A percentile compares a stretch with the other conserved stretches of the same genome.
Evolutionary conservation across 2,888 invertebrate genomes (phyloP).

Genomic region (Lissocephala sabroskyi): DNA sequence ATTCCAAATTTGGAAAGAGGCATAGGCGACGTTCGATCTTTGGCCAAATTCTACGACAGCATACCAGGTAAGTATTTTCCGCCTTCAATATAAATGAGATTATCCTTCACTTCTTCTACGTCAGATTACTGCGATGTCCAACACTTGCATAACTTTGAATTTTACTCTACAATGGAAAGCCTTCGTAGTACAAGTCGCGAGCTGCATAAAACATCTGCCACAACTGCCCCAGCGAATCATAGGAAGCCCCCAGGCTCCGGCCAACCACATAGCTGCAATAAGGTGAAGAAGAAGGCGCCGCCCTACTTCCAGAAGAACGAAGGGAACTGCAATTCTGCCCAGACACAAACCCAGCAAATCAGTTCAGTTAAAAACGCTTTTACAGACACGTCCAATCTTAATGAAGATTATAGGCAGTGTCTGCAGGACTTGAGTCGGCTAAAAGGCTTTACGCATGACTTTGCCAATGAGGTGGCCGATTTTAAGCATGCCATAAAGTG

Average conservation of each 20-base stretch:
- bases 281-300: conserved; percentile 8
- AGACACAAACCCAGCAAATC: no score
- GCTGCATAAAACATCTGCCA: conserved; percentile 47
- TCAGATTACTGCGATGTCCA: conserved; percentile 82
- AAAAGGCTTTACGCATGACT: conserved; percentile 50
- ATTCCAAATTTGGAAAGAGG: conserved; percentile 9
- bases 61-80: conserved; percentile 75
- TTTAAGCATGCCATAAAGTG: conserved; percentile 50
- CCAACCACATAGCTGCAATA: conserved; percentile 34
- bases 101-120: no score
- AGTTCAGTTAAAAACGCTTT: no score
- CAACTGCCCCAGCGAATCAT: conserved; percentile 3
- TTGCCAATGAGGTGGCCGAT: conserved; percentile 49
- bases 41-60: conserved; percentile 83
- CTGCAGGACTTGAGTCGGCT: conserved; percentile 39
- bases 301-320: no score
- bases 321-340: no score
- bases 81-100: background rate
- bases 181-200: conserved; percentile 64
- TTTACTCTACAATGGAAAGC: conserved; percentile 80
- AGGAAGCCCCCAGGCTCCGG: no score
- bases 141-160: conserved; percentile 83
- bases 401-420: conserved; percentile 48
- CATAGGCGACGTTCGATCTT: conserved; percentile 74
- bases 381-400: conserved; percentile 25